A percentile compares a stretch with the other conserved stretches of the same genome.
Evolutionary conservation across 2,888 invertebrate genomes (phyloP).

Genomic region (Sesia bembeciformis): DNA sequence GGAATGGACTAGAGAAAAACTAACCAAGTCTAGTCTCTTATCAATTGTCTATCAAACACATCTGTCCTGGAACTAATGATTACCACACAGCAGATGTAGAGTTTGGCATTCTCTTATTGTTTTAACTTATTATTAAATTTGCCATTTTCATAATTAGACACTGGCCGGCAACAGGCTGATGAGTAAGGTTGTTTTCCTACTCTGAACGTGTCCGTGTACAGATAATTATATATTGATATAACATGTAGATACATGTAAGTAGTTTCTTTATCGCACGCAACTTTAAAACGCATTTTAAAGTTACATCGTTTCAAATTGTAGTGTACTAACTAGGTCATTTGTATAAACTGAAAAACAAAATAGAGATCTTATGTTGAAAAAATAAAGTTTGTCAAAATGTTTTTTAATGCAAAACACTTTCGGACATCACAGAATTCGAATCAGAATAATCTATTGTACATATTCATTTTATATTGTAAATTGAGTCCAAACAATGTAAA

Average conservation of each 20-base stretch:
- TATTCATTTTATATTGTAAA: too few relatives aligned
- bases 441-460: too few relatives aligned
- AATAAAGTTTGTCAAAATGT: too few relatives aligned
- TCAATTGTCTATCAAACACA: neutral
- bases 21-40: neutral
- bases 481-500: too few relatives aligned
- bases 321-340: neutral
- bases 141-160: neutral
- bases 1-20: too few relatives aligned
- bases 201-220: neutral
- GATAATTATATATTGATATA: too few relatives aligned
- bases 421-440: too few relatives aligned
- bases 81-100: neutral
- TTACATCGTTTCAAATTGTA: neutral
- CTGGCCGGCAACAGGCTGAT: neutral
- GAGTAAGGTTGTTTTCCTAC: neutral
- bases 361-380: neutral
- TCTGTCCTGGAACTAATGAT: neutral
- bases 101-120: neutral
- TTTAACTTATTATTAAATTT: neutral
- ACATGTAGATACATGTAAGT: too few relatives aligned
- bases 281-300: neutral
- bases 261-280: neutral
- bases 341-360: neutral
- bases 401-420: too few relatives aligned